phyloP scores from a whole-genome alignment of 2,113 vertebrate genomes.

The Merops nubicus region DNA sequence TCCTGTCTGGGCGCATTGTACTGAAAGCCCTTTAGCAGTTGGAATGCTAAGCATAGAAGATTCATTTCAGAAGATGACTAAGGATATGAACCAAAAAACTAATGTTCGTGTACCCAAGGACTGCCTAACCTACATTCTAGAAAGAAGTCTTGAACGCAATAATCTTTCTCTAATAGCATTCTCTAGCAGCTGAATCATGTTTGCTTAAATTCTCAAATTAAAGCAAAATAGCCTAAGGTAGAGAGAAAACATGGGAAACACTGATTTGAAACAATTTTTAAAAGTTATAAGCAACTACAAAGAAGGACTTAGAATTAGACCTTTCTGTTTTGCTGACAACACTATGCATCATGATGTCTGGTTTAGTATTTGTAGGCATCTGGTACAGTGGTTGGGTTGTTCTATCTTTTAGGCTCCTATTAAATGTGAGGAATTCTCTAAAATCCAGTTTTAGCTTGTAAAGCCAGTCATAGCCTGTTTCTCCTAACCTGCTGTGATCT shows the following conservation, averaged over 20 bases:
- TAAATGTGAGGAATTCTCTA: neutral
- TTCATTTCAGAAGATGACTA: neutral
- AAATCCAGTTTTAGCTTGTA: neutral
- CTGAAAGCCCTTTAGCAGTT: neutral
- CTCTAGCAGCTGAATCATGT: neutral
- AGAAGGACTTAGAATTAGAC: neutral
- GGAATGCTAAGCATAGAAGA: neutral
- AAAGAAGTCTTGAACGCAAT: neutral
- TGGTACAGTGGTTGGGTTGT: neutral
- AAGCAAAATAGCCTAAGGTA: neutral
- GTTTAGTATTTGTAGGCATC: neutral
- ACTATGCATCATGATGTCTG: neutral
- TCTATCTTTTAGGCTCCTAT: neutral
- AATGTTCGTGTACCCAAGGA: neutral
- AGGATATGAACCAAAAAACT: neutral
- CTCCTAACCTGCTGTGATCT: neutral
- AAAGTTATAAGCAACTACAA: neutral
- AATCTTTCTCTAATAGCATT: neutral
- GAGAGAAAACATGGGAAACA: neutral
- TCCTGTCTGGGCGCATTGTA: neutral
- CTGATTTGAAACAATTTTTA: neutral
- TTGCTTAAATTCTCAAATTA: neutral
- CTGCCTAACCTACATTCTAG: neutral
- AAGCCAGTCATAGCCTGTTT: neutral
- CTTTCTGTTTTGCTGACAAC: neutral